Evolutionary conservation across 2,888 invertebrate species (phyloP), one percentile per base, ranked within the genome.

Genomic region (Eupithecia pulchellata): DNA sequence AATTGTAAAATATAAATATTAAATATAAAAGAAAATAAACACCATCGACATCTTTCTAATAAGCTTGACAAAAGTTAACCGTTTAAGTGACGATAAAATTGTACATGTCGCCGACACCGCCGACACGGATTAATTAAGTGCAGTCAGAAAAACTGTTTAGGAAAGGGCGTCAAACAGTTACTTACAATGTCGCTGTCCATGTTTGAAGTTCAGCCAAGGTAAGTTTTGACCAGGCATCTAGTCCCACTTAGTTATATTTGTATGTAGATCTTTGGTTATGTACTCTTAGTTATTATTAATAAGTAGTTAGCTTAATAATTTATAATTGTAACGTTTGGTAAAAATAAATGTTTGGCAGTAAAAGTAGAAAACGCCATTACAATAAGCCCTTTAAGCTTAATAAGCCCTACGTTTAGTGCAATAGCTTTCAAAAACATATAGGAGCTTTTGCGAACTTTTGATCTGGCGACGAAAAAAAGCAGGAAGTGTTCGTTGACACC

Each of bases 51-150:
- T 20, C 2, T 47, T 52, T 52, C 52, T 52, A 52, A 52, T 52
- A 64, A 42, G 63, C 69, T 27, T 66, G 55, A 69, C 72, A 73
- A 65, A 57, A 64, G 57, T 70, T 29, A 70, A 67, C 67, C 58
- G 62, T 67, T 67, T 65, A 70, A 68, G 64, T 42, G 69, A 66
- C 71, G 62, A 36, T 32, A 36, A 74, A 72, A 74, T 69, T 71
- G 57, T 36, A 70, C 47, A 30, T 84, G 82, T 84, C 79, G 81
- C 78, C 82, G 88, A 87, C 88, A 88, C 84, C 79, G 81, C 78
- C 83, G 89, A 87, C 88, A 88, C 84, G 90, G 87, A 90, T 89
- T 91, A 93, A 93, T 93, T 92, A 90, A 92, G 89, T 92, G 87
- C 87, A 87, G 88, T 87, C 89, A 88, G 84, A 85, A 89, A 90